phyloP scores from a whole-genome alignment of 2,113 vertebrate genomes.

The Xiphophorus couchianus region DNA sequence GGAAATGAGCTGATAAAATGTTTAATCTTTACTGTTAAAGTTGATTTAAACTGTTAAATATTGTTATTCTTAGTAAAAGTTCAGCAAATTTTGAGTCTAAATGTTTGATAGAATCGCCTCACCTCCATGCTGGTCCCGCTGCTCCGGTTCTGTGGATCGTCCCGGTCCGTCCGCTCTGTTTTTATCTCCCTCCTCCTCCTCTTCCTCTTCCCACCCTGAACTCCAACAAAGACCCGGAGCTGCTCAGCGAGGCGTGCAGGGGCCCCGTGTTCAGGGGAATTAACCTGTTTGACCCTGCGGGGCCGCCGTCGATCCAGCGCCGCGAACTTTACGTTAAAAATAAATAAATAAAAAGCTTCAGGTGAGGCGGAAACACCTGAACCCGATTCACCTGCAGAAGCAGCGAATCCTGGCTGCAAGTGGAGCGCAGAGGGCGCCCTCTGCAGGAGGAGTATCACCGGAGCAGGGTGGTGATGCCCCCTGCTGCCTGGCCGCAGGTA shows the following conservation, averaged over 20 bases:
- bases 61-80: no score
- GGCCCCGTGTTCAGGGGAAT: slow-evolving; percentile 44
- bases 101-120: neutral
- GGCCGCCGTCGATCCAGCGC: neutral
- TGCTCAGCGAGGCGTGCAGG: slow-evolving; percentile 56
- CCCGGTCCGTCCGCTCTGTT: slow-evolving; percentile 10
- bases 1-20: no score
- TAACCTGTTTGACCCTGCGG: neutral
- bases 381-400: neutral
- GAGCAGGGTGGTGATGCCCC: slow-evolving; percentile 5
- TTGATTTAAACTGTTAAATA: no score
- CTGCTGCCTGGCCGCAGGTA: neutral
- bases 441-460: neutral
- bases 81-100: no score
- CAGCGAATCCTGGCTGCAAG: neutral
- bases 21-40: no score
- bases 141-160: slow-evolving; percentile 36
- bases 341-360: neutral
- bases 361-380: neutral
- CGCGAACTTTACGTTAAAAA: neutral
- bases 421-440: neutral
- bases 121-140: slow-evolving; percentile 10
- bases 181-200: neutral
- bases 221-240: slow-evolving; percentile 40
- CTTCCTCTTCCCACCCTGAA: neutral